phyloP scores from a whole-genome alignment of 2,113 vertebrate species.

The human region GRCh38 chr6:74094001-74094500 shows the following conservation, averaged over 20 bases:
- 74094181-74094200: not conserved
- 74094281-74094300: not conserved
- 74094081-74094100: not conserved
- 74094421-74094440: not conserved
- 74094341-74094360: not conserved
- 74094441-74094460: slow-evolving; percentile 16
- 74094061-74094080: not conserved
- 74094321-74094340: not conserved
- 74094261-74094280: not conserved
- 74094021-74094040: not conserved
- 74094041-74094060: not conserved
- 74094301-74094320: not conserved
- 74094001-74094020: slow-evolving; percentile 38
- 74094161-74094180: not conserved
- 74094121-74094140: not conserved
- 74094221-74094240: not conserved
- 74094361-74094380: not conserved
- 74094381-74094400: not conserved
- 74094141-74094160: not conserved
- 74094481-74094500: not conserved
- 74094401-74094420: not conserved
- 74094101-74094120: not conserved
- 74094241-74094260: not conserved
- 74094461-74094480: slow-evolving; percentile 20
- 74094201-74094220: not conserved